These are phyloP conservation scores for Solen grandis DNA, from an alignment of 1,140 invertebrate species.

Conservation along the genomic window DNA sequence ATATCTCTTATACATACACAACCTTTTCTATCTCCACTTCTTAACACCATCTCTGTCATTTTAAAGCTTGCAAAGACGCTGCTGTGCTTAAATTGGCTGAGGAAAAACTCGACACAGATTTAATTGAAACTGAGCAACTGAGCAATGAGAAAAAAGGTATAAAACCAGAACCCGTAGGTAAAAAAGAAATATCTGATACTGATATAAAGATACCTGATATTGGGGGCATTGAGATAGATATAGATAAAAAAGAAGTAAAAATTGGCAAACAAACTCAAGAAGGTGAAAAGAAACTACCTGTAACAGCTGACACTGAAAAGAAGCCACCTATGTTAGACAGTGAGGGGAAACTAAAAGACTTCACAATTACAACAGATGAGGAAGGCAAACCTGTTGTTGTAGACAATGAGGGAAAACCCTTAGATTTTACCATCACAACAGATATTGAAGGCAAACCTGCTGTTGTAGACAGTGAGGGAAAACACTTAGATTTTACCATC, in stretches of 20 bases:
- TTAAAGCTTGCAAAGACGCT: slow-evolving; percentile 49
- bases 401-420: no score
- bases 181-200: no score
- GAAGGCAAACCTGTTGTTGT: no score
- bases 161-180: neutral
- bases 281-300: no score
- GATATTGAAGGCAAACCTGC: neutral
- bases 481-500: slow-evolving; percentile 1
- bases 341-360: no score
- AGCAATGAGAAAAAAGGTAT: neutral
- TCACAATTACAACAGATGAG: slow-evolving; percentile 7
- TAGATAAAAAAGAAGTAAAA: neutral
- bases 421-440: neutral
- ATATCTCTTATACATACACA: no score
- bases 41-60: slow-evolving; percentile 1
- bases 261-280: neutral
- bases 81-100: neutral
- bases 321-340: no score
- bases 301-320: no score
- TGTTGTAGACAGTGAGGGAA: no score
- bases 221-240: slow-evolving; percentile 4
- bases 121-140: slow-evolving; percentile 24
- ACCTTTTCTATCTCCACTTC: neutral
- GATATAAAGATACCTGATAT: no score
- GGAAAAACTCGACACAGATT: slow-evolving; percentile 17